Conservation (phyloP, 2,797 vertebrate genomes). For the Sphaeramia orbicularis region DNA sequence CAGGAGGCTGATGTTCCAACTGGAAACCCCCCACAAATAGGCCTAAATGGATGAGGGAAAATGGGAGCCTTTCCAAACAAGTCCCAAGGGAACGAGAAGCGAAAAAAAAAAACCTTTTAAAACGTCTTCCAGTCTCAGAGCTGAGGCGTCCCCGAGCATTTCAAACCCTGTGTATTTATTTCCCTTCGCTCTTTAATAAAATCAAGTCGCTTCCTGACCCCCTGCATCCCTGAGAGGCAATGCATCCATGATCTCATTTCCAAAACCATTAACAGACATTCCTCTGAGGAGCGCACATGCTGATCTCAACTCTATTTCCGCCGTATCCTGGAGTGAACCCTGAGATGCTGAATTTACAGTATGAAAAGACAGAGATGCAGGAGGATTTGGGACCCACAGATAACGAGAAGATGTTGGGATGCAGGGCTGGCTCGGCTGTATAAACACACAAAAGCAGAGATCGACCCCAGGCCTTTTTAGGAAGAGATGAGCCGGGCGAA, state of each 20-base stretch:
- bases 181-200: constrained; percentile 54
- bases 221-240: constrained; percentile 38
- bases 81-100: constrained; percentile 34
- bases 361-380: constrained; percentile 19
- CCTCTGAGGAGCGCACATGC: constrained; percentile 41
- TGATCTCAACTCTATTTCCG: constrained; percentile 28
- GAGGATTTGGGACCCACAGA: constrained; percentile 19
- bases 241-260: constrained; percentile 52
- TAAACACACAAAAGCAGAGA: constrained; percentile 73
- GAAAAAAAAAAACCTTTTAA: constrained; percentile 50
- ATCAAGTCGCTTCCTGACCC: constrained; percentile 54
- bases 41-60: constrained; percentile 67
- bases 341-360: constrained; percentile 24
- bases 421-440: constrained; percentile 46
- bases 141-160: constrained; percentile 36
- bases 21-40: constrained; percentile 65
- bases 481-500: constrained; percentile 65
- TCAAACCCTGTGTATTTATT: constrained; percentile 43
- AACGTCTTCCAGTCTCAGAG: constrained; percentile 35
- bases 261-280: constrained; percentile 54
- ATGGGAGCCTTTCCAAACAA: constrained; percentile 66
- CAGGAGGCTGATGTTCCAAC: constrained; percentile 53
- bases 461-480: constrained; percentile 78
- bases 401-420: constrained; percentile 56
- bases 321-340: constrained; percentile 65